Evolutionary conservation across 2,113 vertebrate species (phyloP), one percentile per base, ranked within the genome.

Genomic region (Myotis yumanensis): DNA sequence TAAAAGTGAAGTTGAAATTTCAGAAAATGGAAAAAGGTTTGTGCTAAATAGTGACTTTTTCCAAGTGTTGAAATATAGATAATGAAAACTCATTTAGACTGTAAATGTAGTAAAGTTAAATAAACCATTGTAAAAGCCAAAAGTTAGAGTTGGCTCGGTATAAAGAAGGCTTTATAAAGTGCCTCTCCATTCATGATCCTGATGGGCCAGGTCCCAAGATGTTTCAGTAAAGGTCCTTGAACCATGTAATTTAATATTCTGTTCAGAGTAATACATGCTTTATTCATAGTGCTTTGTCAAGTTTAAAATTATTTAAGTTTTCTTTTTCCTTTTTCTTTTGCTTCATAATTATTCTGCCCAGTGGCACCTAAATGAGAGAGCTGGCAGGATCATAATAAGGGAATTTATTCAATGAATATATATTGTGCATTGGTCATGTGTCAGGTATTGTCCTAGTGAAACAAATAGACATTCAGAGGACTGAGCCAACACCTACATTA

Each of bases 241-340:
- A 95, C 93, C 95, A 2, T 91, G 89, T 95, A 95, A 94, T 94
- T 95, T 96, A 96, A 91, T 96, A 95, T 89, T 91, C 37, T 93
- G 25, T 89, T 83, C 79, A 96, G 68, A 89, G 83, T 73, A 93
- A 73, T 81, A 51, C 69, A 52, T 62, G 23, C 35, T 90, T 15
- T 95, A 43, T 90, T 95, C 66, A 64, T 80, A 85, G 96, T 76
- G 75, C 46, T 96, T 95, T 95, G 83, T 93, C 28, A 69, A 84
- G 54, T 96, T 95, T 85, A 96, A 94, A 94, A 85, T 96, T 40
- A 69, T 59, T 35, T 89, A 64, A 77, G 46, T 72, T 95, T 95
- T 64, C 46, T 96, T 90, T 95, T 85, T 15, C 59, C 66, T 85
- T 79, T 89, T 94, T 57, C 66, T 96, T 25, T 51, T 72, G 51